A percentile compares a stretch with the other conserved stretches of the same genome.
Evolutionary conservation across 2,113 vertebrate species (phyloP).

Genomic region (Burhinus bistriatus): DNA sequence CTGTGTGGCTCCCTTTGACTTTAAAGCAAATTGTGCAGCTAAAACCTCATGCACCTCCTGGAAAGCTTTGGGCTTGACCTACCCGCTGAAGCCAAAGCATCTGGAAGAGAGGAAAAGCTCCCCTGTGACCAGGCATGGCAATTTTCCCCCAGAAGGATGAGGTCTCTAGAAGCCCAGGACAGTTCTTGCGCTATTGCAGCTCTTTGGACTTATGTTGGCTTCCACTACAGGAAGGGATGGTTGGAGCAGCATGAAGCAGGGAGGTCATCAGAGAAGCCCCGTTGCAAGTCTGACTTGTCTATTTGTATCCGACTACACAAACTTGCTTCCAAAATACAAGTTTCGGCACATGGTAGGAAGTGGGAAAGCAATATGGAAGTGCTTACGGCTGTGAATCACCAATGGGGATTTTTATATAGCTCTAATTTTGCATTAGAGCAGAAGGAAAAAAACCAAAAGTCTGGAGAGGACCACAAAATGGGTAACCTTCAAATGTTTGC

Average conservation of each 20-base stretch:
- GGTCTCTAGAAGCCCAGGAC: not conserved
- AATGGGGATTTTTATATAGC: not conserved
- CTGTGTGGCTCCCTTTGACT: not conserved
- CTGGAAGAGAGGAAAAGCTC: not conserved
- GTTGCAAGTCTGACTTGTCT: not conserved
- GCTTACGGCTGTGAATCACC: not conserved
- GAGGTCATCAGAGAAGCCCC: not conserved
- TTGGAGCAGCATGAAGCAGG: not conserved
- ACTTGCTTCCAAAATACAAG: not conserved
- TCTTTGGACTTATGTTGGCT: not conserved
- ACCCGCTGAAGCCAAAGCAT: not conserved
- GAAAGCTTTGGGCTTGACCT: not conserved
- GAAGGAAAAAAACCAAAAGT: not conserved
- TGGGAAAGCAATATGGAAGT: not conserved
- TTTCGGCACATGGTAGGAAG: not conserved
- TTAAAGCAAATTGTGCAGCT: not conserved
- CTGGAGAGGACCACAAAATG: not conserved
- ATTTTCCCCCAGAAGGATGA: not conserved
- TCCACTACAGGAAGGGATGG: not conserved
- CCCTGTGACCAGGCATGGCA: not conserved
- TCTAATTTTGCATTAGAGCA: not conserved
- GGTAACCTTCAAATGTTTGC: rapidly evolving
- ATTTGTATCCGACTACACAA: not conserved
- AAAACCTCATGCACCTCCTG: conserved; percentile 11
- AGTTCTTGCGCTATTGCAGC: too few relatives aligned